Evolutionary conservation across 2,888 invertebrate genomes (phyloP).

Genomic region (Flexamia atlantica): DNA sequence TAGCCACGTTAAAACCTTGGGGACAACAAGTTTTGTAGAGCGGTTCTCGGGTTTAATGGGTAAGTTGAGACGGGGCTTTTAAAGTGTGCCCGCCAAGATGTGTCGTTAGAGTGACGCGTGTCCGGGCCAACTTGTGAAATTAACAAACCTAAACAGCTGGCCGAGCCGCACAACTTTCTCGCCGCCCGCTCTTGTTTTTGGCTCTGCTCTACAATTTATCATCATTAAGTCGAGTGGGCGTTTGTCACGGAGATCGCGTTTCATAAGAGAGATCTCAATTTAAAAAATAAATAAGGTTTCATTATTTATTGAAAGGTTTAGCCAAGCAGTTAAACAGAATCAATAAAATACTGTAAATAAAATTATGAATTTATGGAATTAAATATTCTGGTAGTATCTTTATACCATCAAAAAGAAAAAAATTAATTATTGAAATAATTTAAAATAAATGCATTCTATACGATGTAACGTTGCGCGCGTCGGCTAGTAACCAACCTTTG

Average conservation of each 20-base stretch:
- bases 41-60: constrained; percentile 26
- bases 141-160: constrained; percentile 8
- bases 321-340: no score
- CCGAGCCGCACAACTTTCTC: background rate
- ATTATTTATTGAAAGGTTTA: no score
- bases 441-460: no score
- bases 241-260: background rate
- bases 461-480: no score
- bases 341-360: no score
- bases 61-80: constrained; percentile 33
- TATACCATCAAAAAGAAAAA: no score
- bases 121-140: background rate
- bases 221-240: constrained; percentile 30
- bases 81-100: constrained; percentile 19
- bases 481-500: no score
- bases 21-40: background rate
- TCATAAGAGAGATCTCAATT: background rate
- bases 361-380: no score
- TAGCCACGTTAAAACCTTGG: background rate
- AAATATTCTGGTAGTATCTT: no score
- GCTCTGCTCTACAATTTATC: constrained; percentile 25
- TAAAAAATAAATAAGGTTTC: background rate
- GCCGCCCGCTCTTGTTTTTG: constrained; percentile 27
- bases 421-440: no score
- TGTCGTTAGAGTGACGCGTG: background rate